Conservation (phyloP, 2,888 invertebrate genomes). For the Lycaena phlaeas region DNA sequence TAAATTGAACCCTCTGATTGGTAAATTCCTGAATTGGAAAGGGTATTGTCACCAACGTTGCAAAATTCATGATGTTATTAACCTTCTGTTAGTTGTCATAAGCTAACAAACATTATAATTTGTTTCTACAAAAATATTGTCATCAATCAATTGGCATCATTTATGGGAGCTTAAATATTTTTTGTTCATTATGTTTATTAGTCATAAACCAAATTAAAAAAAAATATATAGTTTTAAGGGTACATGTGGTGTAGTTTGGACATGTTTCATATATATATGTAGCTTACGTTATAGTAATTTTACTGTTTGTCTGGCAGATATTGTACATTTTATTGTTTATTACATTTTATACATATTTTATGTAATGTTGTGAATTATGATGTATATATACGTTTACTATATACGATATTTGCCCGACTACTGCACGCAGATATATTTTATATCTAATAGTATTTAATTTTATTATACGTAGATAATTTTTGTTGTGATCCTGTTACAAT, state of each 20-base stretch:
- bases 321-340: background rate
- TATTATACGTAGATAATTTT: constrained; percentile 30
- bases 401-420: constrained; percentile 1
- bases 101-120: background rate
- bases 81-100: background rate
- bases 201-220: constrained; percentile 28
- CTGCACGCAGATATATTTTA: constrained; percentile 22
- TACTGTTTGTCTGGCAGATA: background rate
- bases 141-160: background rate
- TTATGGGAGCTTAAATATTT: constrained; percentile 7
- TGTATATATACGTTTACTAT: background rate
- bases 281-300: constrained; percentile 3
- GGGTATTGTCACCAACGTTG: no score
- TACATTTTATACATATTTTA: background rate
- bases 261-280: constrained; percentile 4
- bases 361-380: background rate
- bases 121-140: background rate
- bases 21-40: no score
- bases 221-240: constrained; percentile 14
- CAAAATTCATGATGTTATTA: no score
- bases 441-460: constrained; percentile 17
- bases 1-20: no score
- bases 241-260: constrained; percentile 17
- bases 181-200: constrained; percentile 21
- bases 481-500: constrained; percentile 49